Percentiles rank a stretch among this genome's conserved stretches.
Conservation (phyloP, 2,888 invertebrate species). For the Stenolophus ochropezus region DNA sequence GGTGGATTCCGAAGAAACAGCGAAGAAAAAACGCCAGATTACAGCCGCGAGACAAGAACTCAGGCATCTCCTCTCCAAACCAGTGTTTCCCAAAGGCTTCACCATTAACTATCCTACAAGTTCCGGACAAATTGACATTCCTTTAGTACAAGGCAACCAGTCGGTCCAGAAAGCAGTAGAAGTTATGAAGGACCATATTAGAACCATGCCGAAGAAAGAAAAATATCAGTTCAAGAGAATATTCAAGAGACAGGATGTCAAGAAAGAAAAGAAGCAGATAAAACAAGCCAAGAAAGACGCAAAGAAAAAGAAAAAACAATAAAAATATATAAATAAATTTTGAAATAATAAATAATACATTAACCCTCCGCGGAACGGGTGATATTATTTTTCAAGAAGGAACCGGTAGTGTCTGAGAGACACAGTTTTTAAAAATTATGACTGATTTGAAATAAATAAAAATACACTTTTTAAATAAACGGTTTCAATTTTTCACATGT, state of each 20-base stretch:
- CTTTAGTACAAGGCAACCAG: constrained; percentile 66
- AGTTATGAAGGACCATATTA: constrained; percentile 75
- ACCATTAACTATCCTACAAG: constrained; percentile 78
- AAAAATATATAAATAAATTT: not conserved
- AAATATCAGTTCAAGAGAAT: constrained; percentile 65
- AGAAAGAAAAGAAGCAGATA: constrained; percentile 3
- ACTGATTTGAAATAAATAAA: too few species aligned
- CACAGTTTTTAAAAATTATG: too few species aligned
- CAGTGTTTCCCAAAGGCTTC: constrained; percentile 82
- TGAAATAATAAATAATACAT: not conserved
- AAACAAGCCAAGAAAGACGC: constrained; percentile 23
- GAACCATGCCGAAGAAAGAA: constrained; percentile 67
- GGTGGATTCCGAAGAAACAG: constrained; percentile 69
- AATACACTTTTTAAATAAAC: too few species aligned
- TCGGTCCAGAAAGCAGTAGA: constrained; percentile 73
- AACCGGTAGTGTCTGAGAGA: too few species aligned
- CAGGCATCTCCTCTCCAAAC: constrained; percentile 74
- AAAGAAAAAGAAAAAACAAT: constrained; percentile 20
- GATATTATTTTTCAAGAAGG: too few species aligned
- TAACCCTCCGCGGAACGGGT: too few species aligned
- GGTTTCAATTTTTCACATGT: too few species aligned
- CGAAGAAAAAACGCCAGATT: constrained; percentile 74
- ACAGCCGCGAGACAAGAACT: constrained; percentile 76
- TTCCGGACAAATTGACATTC: constrained; percentile 64
- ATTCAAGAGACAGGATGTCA: constrained; percentile 66